Percentiles rank a stretch among this genome's conserved stretches.
phyloP scores from a whole-genome alignment of 2,888 invertebrate species.

The Panopea generosa region DNA sequence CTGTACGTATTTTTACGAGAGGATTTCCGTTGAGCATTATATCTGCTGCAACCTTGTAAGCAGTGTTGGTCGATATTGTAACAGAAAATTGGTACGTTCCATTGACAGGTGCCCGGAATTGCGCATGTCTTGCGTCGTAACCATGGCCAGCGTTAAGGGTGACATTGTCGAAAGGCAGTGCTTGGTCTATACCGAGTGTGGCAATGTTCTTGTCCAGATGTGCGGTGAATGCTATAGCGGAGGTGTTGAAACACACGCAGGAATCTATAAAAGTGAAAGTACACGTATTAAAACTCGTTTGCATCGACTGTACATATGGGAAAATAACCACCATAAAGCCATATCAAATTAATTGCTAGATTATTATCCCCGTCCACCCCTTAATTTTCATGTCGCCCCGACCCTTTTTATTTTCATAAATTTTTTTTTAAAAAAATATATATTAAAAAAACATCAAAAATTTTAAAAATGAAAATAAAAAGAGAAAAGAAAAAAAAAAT shows the following conservation, averaged over 20 bases:
- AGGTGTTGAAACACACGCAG: slow-evolving; percentile 37
- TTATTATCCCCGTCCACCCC: no score
- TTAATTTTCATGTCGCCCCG: no score
- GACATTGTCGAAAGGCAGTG: slow-evolving; percentile 77
- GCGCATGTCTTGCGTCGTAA: slow-evolving; percentile 75
- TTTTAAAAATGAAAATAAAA: no score
- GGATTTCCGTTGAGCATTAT: slow-evolving; percentile 37
- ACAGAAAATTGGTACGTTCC: slow-evolving; percentile 82
- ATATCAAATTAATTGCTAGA: no score
- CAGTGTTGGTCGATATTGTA: slow-evolving; percentile 78
- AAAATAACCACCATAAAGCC: no score
- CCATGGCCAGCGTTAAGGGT: slow-evolving; percentile 80
- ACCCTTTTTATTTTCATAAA: no score
- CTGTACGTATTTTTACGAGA: slow-evolving; percentile 48
- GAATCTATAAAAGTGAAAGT: slow-evolving; percentile 24
- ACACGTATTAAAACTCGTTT: background rate
- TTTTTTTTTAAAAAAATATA: no score
- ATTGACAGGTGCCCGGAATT: slow-evolving; percentile 80
- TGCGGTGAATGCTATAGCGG: slow-evolving; percentile 52
- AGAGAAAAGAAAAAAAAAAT: no score
- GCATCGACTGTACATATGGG: background rate
- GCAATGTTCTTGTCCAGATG: slow-evolving; percentile 46
- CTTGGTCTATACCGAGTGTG: slow-evolving; percentile 46
- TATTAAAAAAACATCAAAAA: no score
- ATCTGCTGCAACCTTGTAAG: slow-evolving; percentile 41